These are phyloP conservation scores for Scolopax rusticola DNA, from an alignment of 2,797 vertebrate genomes.

Conservation along the genomic window DNA sequence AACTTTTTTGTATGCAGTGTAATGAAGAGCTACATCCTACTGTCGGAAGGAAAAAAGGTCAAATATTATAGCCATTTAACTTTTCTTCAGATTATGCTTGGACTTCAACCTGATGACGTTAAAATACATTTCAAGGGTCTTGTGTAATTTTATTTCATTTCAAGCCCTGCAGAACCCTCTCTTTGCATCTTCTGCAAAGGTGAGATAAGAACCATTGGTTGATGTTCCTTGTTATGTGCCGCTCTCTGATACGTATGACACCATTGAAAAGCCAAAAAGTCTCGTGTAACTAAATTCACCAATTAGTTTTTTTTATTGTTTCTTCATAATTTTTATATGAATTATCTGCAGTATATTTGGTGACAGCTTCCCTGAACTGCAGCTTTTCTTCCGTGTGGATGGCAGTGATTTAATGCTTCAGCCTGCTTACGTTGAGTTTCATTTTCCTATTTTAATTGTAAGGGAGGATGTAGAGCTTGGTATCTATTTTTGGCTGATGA, in stretches of 20 bases:
- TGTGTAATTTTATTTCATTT: background rate
- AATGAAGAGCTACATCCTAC: background rate
- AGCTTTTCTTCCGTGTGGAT: background rate
- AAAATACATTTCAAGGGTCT: background rate
- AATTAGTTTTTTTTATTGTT: background rate
- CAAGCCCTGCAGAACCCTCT: background rate
- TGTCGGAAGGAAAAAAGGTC: background rate
- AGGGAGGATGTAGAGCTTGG: constrained; percentile 37
- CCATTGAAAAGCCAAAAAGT: background rate
- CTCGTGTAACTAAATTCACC: background rate
- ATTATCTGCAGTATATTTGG: background rate
- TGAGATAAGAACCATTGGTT: background rate
- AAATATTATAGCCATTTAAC: background rate
- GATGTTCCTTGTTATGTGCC: background rate
- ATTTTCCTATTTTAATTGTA: constrained; percentile 60
- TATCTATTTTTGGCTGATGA: constrained; percentile 60
- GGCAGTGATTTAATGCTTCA: constrained; percentile 2
- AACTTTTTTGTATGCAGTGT: background rate
- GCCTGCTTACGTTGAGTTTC: constrained; percentile 1
- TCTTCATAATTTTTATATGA: background rate
- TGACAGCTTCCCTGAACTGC: background rate
- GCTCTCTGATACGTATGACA: background rate
- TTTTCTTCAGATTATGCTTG: background rate
- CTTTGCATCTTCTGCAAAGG: background rate
- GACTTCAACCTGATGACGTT: background rate